Base-by-base conservation (phyloP, 2,113 vertebrate species). In the Odocoileus virginianus region DNA sequence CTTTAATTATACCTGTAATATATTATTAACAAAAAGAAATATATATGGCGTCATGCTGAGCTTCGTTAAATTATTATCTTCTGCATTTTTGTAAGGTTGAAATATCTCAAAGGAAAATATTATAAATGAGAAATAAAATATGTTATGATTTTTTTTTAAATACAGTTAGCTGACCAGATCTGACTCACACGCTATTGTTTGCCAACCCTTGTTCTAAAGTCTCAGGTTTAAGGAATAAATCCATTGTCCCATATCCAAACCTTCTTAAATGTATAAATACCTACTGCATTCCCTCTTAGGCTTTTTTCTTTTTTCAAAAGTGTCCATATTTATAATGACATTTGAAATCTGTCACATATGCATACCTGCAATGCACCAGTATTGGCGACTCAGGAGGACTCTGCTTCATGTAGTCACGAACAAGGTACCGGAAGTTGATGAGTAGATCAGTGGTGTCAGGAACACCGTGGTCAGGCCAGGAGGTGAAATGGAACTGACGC, bases 401-500 rank as follows among this genome's bases (percentile, higher is more conserved):
- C 87, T 99, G 99, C 94, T 99, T 99, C 98, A 99, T 99, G 98
- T 99, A 99, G 84, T 99, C 99, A 21, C 99, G 98, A 61, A 99
- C 99, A 71, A 99, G 97, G 98, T 99, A 99, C 90, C 99, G 99
- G 40, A 99, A 99, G 98, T 99, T 99, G 98, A 99, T 99, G 74
- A 99, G 99, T 57, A 99, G 99, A 91, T 99, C 99, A 0, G 99
- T 99, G 98, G 99, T 99, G 97, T 99, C 99, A 0, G 99, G 99
- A 40, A 99, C 99, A 0, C 99, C 99, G 0, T 99, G 99, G 98
- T 99, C 99, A 0, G 99, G 99, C 99, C 99, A 99, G 79, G 99
- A 99, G 14, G 99, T 99, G 98, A 99, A 99, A 97, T 99, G 99
- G 98, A 99, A 99, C n/a, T 99, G 99, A 15, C 99, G 99, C 82